Evolutionary conservation across 2,797 vertebrate species (phyloP).

Genomic region (Harpagifer antarcticus): DNA sequence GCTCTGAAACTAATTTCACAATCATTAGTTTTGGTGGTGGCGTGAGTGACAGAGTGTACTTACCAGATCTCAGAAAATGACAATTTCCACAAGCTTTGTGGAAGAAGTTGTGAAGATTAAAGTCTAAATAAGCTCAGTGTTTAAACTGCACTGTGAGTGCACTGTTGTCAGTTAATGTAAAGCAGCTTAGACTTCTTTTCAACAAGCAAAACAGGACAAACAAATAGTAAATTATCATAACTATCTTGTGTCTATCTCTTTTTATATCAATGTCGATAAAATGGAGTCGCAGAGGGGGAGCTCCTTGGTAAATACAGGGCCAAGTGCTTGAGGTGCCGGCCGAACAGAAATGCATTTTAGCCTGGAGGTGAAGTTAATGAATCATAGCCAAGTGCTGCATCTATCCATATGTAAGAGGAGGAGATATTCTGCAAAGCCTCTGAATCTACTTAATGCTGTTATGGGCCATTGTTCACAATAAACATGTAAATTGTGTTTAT

Average conservation of each 20-base stretch:
- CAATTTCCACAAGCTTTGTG: constrained; percentile 61
- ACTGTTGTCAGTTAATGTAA: background rate
- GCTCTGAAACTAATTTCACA: constrained; percentile 99
- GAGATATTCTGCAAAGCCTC: constrained; percentile 88
- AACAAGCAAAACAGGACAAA: background rate
- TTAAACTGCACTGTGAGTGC: constrained; percentile 48
- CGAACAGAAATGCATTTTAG: constrained; percentile 87
- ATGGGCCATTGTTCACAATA: constrained; percentile 94
- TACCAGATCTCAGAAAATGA: constrained; percentile 70
- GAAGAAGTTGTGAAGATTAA: constrained; percentile 78
- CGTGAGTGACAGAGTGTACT: constrained; percentile 77
- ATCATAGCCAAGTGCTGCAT: constrained; percentile 87
- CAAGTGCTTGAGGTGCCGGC: constrained; percentile 85
- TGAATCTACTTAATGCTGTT: constrained; percentile 91
- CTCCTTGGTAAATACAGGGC: constrained; percentile 47
- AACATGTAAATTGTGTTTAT: constrained; percentile 90
- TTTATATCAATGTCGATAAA: constrained; percentile 22
- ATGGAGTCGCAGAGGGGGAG: constrained; percentile 15
- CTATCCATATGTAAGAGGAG: constrained; percentile 90
- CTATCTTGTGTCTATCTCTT: background rate
- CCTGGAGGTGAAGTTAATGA: constrained; percentile 91
- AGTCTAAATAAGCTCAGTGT: constrained; percentile 55
- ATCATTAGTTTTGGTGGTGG: constrained; percentile 96
- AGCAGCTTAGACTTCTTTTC: background rate
- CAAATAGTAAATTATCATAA: background rate